Percentiles rank a stretch among this genome's conserved stretches.
phyloP scores from a whole-genome alignment of 1,140 invertebrate genomes.

The Drosophila azteca region DNA sequence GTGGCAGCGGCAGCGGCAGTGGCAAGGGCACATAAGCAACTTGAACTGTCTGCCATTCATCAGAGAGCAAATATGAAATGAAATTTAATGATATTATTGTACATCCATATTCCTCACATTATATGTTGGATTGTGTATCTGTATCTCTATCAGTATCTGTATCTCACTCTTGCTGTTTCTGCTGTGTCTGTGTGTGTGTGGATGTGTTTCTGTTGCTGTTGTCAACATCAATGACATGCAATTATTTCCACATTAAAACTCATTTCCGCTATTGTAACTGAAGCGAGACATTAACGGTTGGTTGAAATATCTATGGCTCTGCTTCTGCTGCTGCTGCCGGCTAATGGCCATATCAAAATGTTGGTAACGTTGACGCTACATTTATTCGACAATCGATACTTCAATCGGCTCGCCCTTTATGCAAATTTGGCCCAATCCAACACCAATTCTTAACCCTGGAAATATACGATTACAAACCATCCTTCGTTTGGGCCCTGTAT shows the following conservation, averaged over 20 bases:
- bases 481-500: background rate
- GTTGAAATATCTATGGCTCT: constrained; percentile 57
- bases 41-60: constrained; percentile 48
- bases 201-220: constrained; percentile 30
- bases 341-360: constrained; percentile 46
- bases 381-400: constrained; percentile 70
- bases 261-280: constrained; percentile 73
- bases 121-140: constrained; percentile 17
- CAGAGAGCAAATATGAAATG: constrained; percentile 60
- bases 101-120: constrained; percentile 59
- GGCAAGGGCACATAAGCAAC: constrained; percentile 25
- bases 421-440: constrained; percentile 27
- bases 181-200: background rate
- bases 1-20: background rate
- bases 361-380: constrained; percentile 35
- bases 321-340: background rate
- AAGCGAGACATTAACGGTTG: constrained; percentile 62
- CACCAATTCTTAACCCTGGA: no score
- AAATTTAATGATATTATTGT: constrained; percentile 67
- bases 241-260: constrained; percentile 76
- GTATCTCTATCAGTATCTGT: background rate
- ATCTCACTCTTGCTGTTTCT: background rate
- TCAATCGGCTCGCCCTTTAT: constrained; percentile 48
- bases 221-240: constrained; percentile 69
- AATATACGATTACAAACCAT: no score